A percentile compares a stretch with the other conserved stretches of the same genome.
Evolutionary conservation across 2,797 vertebrate species (phyloP).

Genomic region (Danio tinwini): DNA sequence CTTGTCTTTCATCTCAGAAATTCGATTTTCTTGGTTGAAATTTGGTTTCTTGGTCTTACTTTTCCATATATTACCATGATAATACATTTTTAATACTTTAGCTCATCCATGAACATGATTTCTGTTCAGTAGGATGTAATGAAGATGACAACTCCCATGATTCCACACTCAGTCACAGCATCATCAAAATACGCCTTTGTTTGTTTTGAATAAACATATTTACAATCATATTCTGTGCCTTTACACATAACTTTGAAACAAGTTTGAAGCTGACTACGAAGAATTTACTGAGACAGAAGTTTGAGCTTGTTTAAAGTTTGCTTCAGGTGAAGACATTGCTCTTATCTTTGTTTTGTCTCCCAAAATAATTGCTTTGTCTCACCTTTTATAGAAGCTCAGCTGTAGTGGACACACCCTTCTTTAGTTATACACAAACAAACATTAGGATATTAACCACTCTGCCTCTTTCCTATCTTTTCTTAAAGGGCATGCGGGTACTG

Average conservation of each 20-base stretch:
- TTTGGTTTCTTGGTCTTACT: no score
- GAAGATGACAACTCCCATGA: no score
- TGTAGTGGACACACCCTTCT: not conserved
- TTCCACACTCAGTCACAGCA: no score
- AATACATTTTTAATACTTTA: no score
- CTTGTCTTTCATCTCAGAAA: no score
- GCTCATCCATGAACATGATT: no score
- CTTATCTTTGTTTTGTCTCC: slow-evolving; percentile 3
- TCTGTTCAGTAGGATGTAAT: no score
- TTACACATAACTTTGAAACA: not conserved
- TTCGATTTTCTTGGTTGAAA: no score
- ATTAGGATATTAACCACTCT: not conserved
- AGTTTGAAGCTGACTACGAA: not conserved
- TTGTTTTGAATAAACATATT: no score
- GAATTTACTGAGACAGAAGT: not conserved
- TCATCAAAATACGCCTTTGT: no score
- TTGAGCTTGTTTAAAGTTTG: not conserved
- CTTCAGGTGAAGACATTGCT: not conserved
- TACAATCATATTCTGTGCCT: no score
- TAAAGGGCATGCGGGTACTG: slow-evolving; percentile 91
- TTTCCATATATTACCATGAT: no score
- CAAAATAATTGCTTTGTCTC: slow-evolving; percentile 23
- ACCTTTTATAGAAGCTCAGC: slow-evolving; percentile 10
- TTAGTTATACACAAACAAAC: not conserved
- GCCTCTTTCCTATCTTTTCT: slow-evolving; percentile 42